A percentile compares a stretch with the other conserved stretches of the same genome.
These are phyloP conservation scores for Anthonomus grandis DNA, from an alignment of 1,140 invertebrate species.

Conservation along the genomic window DNA sequence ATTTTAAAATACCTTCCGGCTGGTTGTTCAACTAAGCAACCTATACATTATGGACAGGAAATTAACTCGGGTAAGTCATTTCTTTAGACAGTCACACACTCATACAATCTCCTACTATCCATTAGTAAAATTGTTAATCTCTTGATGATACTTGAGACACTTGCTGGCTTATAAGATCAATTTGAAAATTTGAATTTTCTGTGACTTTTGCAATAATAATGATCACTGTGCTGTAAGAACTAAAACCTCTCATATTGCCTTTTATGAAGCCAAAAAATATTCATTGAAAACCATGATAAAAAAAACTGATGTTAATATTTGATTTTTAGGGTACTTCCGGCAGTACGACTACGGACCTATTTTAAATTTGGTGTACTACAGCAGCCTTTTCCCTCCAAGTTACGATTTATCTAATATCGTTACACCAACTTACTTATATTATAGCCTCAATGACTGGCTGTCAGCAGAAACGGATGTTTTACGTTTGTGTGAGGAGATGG, in stretches of 20 bases:
- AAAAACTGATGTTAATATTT: no score
- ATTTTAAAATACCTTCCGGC: constrained; percentile 79
- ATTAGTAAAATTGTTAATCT: no score
- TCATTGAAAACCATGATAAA: no score
- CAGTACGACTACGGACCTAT: constrained; percentile 62
- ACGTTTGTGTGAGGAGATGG: constrained; percentile 46
- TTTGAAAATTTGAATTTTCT: no score
- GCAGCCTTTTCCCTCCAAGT: constrained; percentile 49
- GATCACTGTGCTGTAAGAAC: no score
- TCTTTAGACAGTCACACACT: no score
- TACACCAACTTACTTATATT: constrained; percentile 55
- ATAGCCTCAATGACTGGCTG: constrained; percentile 54
- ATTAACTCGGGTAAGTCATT: constrained; percentile 55
- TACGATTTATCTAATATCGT: constrained; percentile 58
- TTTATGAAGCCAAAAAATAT: no score
- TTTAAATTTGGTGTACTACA: constrained; percentile 51
- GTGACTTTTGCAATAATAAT: no score
- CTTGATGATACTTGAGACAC: no score
- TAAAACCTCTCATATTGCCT: no score
- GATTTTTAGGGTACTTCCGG: constrained; percentile 53
- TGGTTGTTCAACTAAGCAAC: constrained; percentile 70
- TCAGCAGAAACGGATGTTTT: constrained; percentile 37
- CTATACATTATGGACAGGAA: constrained; percentile 73
- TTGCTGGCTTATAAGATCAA: no score
- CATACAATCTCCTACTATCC: no score